These are phyloP conservation scores for Abrostola triplasia DNA, from an alignment of 2,888 invertebrate genomes.

Conservation along the genomic window DNA sequence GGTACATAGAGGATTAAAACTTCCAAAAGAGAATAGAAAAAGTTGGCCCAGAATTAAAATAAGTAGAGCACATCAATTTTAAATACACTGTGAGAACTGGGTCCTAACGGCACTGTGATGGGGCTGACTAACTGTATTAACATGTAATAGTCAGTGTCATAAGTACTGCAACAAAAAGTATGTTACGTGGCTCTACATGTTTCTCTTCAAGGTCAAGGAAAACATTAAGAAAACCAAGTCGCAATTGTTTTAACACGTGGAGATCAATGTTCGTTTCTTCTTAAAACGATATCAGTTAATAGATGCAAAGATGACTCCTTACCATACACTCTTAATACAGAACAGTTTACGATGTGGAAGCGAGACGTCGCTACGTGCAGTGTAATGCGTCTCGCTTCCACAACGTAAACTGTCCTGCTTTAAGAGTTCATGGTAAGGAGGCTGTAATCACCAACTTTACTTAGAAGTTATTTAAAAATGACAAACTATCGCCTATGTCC, in stretches of 20 bases:
- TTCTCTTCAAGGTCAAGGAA: background rate
- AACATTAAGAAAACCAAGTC: background rate
- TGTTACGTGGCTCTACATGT: background rate
- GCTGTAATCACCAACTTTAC: too few relatives aligned
- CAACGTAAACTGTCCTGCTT: too few relatives aligned
- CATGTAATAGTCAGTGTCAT: constrained; percentile 6
- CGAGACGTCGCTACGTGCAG: too few relatives aligned
- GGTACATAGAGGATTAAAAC: background rate
- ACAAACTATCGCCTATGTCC: too few relatives aligned
- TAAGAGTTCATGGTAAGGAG: too few relatives aligned
- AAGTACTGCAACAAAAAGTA: background rate
- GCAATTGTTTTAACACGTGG: background rate
- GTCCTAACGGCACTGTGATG: constrained; percentile 6
- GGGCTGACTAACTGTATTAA: constrained; percentile 28
- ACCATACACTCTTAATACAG: too few relatives aligned
- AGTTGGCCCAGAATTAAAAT: background rate
- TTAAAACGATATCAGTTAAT: too few relatives aligned
- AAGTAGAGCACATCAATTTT: constrained; percentile 27
- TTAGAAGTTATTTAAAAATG: too few relatives aligned
- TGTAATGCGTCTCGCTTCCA: too few relatives aligned
- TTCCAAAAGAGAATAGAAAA: background rate
- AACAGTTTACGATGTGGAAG: too few relatives aligned
- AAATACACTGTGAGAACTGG: constrained; percentile 34
- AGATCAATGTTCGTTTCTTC: background rate
- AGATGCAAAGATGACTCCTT: too few relatives aligned